phyloP scores from a whole-genome alignment of 2,113 vertebrate species.

The Ginglymostoma cirratum region DNA sequence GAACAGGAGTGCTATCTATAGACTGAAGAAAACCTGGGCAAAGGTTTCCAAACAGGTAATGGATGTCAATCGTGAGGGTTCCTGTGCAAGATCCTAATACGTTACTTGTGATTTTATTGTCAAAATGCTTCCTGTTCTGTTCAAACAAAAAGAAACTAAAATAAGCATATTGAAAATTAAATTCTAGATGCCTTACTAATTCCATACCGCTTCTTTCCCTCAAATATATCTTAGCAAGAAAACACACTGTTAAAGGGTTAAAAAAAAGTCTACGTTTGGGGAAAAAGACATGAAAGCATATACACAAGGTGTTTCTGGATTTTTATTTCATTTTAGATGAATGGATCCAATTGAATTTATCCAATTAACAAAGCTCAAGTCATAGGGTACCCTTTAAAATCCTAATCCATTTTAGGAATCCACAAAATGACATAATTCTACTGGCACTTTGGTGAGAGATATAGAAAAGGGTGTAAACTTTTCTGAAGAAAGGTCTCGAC shows the following conservation, averaged over 20 bases:
- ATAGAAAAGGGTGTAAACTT: no score
- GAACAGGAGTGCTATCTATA: constrained; percentile 95
- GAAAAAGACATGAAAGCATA: not conserved
- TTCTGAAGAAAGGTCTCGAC: no score
- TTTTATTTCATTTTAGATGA: not conserved
- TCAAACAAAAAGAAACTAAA: not conserved
- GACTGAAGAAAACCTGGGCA: constrained; percentile 96
- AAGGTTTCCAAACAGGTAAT: constrained; percentile 94
- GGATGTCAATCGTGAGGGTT: not conserved
- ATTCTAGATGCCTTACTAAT: not conserved
- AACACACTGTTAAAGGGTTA: not conserved
- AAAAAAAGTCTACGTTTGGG: not conserved
- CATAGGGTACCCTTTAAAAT: not conserved
- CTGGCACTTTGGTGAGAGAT: no score
- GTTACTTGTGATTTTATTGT: not conserved
- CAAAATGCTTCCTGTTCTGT: not conserved
- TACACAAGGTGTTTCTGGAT: not conserved
- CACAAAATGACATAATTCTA: not conserved
- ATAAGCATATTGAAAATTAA: not conserved
- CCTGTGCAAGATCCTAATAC: not conserved
- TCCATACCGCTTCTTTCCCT: not conserved
- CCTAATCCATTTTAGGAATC: not conserved
- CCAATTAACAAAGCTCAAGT: not conserved
- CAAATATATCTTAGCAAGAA: not conserved
- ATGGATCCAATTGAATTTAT: not conserved